Evolutionary conservation across 2,797 vertebrate genomes (phyloP), one percentile per base, ranked within the genome.

Genomic region (Merluccius polli): DNA sequence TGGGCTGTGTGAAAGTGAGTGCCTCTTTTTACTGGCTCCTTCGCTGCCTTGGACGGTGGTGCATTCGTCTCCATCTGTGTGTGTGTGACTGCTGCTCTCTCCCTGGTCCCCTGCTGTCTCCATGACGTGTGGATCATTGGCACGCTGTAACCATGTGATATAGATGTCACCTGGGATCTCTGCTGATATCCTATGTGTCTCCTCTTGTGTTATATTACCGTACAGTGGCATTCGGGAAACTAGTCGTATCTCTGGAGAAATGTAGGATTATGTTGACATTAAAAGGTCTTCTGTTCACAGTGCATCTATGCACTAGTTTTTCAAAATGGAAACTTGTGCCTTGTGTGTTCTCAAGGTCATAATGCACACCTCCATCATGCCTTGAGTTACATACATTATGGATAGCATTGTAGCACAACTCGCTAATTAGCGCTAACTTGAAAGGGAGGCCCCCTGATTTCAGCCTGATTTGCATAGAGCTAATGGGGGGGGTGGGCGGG

Each of bases 391-490:
- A 90, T 91, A 79, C 83, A 89, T 90, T 85, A 92, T 89, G 82
- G 84, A 90, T 87, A 35, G 81, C 79, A 84, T 85, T 87, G 84
- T 86, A 83, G 79, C 78, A 85, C 88, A 83, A 78, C 81, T 86
- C 74, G 73, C 82, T 93, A 92, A 93, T 94, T 93, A 93, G 87
- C 78, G 59, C 79, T 85, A 91, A 88, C 81, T 84, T 90, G 85
- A 89, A 90, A 87, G 83, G 85, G 88, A 89, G 86, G 15, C 84
- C 87, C 88, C 59, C 78, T 85, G 84, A 86, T 90, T 87, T 90
- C 79, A 59, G 38, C 80, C 77, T 85, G 18, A 93, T 94, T 92
- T 92, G 87, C 93, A 94, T 93, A 82, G 91, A 91, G 89, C 91
- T 93, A 93, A 90, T 92, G 86, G 91, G 87, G 81, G 84, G 88